Base-by-base conservation (phyloP, 2,888 invertebrate genomes). In the Phrixothrix hirtus region DNA sequence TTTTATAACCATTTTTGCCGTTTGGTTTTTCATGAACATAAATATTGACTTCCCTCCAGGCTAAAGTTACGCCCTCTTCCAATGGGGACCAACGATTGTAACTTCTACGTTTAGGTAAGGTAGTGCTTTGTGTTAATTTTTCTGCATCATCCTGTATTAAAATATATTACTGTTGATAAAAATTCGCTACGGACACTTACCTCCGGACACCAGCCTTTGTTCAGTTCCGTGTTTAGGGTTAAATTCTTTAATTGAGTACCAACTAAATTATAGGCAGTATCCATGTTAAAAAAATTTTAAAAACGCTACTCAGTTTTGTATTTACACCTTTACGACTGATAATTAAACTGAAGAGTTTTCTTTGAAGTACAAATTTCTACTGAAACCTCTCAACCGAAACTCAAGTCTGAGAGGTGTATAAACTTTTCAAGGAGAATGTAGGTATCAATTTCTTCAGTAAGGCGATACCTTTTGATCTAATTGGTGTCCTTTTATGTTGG, bases 31-130 rank as follows among this genome's bases (percentile, higher is more conserved):
- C 62, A 49, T 75, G 68, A 6, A 85, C 83, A 63, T 88, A 89
- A 1, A 91, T 87, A 27, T 85, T 86, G 0, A 92, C 75, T 68
- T 92, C 88, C 35, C 84, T 79, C 92, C 92, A 92, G 0, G 88
- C 86, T 17, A 92, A 76, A 0, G 89, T 91, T 37, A 87, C 80
- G 0, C 85, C 88, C 34, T 85, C 83, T 50, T 81, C 80, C 11
- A 79, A 70, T 2, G 81, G 80, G 13, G 81, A 78, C 81, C 81
- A 81, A 61, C 78, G 75, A 32, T 74, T 78, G 59, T 81, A 81
- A 61, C 76, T 78, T 39, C 79, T 62, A 3, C 47, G 38, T 31
- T 46, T 30, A 11, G 43, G 30, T 11, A 46, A 27, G 5, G 50
- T 21, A 15, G 17, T 13, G 31, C 31, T 55, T 16, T 12, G 21